Conservation (phyloP, 1,140 invertebrate species). For the Aphaenogaster floridana region DNA sequence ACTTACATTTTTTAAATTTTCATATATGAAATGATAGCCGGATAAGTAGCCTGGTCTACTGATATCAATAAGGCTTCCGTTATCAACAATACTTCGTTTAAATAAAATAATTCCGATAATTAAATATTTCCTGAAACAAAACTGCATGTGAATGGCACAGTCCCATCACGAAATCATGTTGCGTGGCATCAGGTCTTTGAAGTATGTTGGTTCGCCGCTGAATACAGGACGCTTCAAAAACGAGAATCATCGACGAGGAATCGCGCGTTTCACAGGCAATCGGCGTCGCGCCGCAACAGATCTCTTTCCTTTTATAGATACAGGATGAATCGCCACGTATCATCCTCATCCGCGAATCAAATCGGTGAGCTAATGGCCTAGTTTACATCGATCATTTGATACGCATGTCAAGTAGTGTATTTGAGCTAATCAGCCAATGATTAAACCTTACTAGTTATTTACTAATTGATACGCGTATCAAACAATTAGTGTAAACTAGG, state of each 20-base stretch:
- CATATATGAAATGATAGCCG: neutral
- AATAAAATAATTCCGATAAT: conserved; percentile 3
- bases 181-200: neutral
- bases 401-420: too few species aligned
- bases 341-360: conserved; percentile 4
- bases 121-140: neutral
- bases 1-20: neutral
- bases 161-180: neutral
- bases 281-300: neutral
- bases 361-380: conserved; percentile 1
- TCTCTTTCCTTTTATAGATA: conserved; percentile 47
- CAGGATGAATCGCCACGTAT: neutral
- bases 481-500: too few species aligned
- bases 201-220: conserved; percentile 9
- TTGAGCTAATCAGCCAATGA: too few species aligned
- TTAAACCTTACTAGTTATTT: too few species aligned
- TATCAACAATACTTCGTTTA: neutral
- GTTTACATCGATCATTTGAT: too few species aligned
- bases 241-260: conserved; percentile 1
- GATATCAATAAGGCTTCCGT: neutral
- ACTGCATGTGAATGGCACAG: neutral
- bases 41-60: neutral
- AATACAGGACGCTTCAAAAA: conserved; percentile 50
- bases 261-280: conserved; percentile 16
- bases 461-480: too few species aligned